Evolutionary conservation across 2,888 invertebrate species (phyloP), one percentile per base, ranked within the genome.

Genomic region (Polydrusus pterygomalis): DNA sequence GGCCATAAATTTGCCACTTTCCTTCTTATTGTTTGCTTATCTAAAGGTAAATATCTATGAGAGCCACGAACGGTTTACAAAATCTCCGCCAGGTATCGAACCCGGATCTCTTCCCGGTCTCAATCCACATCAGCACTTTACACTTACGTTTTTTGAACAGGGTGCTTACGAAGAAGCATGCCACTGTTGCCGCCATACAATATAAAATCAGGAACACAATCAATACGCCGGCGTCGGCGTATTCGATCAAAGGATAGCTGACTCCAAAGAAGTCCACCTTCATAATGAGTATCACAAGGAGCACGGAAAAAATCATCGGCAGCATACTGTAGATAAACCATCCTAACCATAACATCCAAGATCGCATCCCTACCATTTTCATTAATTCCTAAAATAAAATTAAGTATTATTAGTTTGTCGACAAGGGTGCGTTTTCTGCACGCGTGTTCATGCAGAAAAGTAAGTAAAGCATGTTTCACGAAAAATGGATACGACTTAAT

Each of bases 311-410:
- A 0, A 92, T 80, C 70, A 94, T 89, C 83, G 93, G 92, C 3
- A 93, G 80, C 79, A 95, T 91, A 71, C 93, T 93, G 84, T 95
- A 95, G 54, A 92, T 88, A 86, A 95, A 96, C 95, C 96, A 96
- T 1, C 96, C 95, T 0, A 90, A 85, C 96, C 97, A 97, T 83
- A 96, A 94, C 79, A 96, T 88, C 93, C 95, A 95, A 69, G 93
- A 93, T 40, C 92, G 91, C 34, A 97, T 88, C 1, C 97, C 97
- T 94, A 96, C 96, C 88, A 97, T 95, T 89, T 96, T 96, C 95
- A 97, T 94, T 0, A 95, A 92, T 90, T 97, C 97, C 93, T 96
- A 87, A 38, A 25, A 25, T 5, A 25, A 25, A 1, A 5, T 25
- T 25, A n/a, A n/a, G n/a, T n/a, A n/a, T n/a, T n/a, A n/a, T n/a